Base-by-base conservation (phyloP, 2,797 vertebrate species). In the Enteromius treurensis region DNA sequence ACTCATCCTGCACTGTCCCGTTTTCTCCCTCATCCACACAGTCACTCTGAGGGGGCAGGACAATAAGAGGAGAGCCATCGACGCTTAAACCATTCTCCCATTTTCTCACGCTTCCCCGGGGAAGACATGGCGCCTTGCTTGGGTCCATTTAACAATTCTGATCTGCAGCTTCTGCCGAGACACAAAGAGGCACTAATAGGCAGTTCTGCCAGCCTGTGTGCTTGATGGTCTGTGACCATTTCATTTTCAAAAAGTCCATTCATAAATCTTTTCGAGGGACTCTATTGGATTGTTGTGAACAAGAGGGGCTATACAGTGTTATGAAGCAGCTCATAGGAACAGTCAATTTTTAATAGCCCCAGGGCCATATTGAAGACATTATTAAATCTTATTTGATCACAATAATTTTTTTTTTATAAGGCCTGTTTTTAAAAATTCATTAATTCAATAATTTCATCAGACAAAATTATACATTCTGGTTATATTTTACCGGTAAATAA, bases 51-150 rank as follows among this genome's bases (percentile, higher is more conserved):
- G 64, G 10, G 26, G 7, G 49, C 34, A 65, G 32, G 69, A 74
- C 83, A 69, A 34, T 68, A 42, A 34, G 40, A 70, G 76, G 62
- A 60, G 29, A 67, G 79, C 62, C 76, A 34, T 34, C 55, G 15
- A 7, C 32, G 10, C 19, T 3, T 55, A 75, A 79, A 51, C 13
- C 47, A 29, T 58, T 68, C 76, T 51, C 53, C 19, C 37, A 11
- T 42, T 86, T 85, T 82, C 62, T 82, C 74, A 85, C 8, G 42
- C 45, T 68, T 80, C 67, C 67, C 68, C 10, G n/a, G 47, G 47
- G 49, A 84, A 65, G 55, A 60, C 19, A 62, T 47, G 49, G 55
- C 21, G 75, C 68, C 53, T 76, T 76, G 34, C 40, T 84, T 47
- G 17, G 40, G 76, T 64, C n/a, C 58, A 64, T 77, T 77, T 77